Evolutionary conservation across 2,888 invertebrate genomes (phyloP), one percentile per base, ranked within the genome.

Genomic region (Aplocera efformata): DNA sequence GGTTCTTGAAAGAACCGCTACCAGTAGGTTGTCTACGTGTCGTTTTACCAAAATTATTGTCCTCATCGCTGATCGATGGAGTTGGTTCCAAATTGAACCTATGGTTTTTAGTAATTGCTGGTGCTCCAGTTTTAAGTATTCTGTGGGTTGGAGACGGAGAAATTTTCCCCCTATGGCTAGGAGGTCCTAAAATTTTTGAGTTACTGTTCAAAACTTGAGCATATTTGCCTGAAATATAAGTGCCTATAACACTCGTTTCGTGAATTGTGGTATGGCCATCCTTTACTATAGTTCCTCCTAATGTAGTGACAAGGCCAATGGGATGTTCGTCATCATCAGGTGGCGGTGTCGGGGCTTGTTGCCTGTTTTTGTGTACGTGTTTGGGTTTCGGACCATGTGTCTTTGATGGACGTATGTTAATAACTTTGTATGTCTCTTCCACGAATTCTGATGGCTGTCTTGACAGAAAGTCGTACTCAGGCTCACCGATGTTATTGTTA

Each of bases 201-300:
- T 94, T 94, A 63, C 95, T 95, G 65, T 95, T 95, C 20, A 96
- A 81, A 6, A 94, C 93, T 80, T 96, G 96, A 1, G 96, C 96
- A 72, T 96, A 96, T 81, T 96, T 96, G 24, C 95, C 95, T 32
- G 94, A 93, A 61, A 96, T 94, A 67, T 93, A 94, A 2, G 96
- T 96, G 13, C 96, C 94, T 59, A 96, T 94, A n/a, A 96, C 95
- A 69, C 94, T 94, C 0, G 96, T 96, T 79, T 96, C 96, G 67
- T 95, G 94, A 4, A 96, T 91, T 0, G 96, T 96, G 3, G 96
- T 96, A 1, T 93, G 80, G 1, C 96, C 96, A 63, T 95, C 94
- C 67, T 93, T 93, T 3, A 96, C 92, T 40, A 94, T 91, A 3
- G 94, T 96, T 10, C 96, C 96, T 27, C 95, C 95, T 34, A 96